Percentiles rank a stretch among this genome's conserved stretches.
Evolutionary conservation across 1,140 invertebrate genomes (phyloP).

Genomic region (Monochamus saltuarius): DNA sequence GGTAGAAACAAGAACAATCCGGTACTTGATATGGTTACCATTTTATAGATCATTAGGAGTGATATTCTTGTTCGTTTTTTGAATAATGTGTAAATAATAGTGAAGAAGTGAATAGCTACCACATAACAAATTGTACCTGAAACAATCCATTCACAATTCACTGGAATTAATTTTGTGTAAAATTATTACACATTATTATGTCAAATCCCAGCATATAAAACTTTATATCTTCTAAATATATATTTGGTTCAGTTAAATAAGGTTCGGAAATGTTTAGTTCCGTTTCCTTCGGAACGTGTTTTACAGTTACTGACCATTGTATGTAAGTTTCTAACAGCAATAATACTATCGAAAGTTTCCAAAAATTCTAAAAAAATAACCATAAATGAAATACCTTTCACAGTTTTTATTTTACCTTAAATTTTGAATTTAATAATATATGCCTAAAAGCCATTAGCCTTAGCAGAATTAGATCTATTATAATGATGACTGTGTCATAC

Average conservation of each 20-base stretch:
- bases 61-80: constrained; percentile 18
- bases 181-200: constrained; percentile 28
- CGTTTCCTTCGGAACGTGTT: constrained; percentile 32
- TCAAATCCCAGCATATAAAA: constrained; percentile 47
- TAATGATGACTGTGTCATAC: constrained; percentile 80
- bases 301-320: constrained; percentile 51
- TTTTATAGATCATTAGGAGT: constrained; percentile 46
- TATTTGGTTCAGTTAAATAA: constrained; percentile 44
- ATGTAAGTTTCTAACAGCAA: constrained; percentile 62
- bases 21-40: constrained; percentile 53
- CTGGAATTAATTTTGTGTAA: background rate
- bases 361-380: constrained; percentile 57
- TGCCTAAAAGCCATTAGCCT: constrained; percentile 80
- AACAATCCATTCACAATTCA: constrained; percentile 21
- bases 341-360: constrained; percentile 62
- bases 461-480: constrained; percentile 78
- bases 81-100: constrained; percentile 34
- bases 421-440: constrained; percentile 74
- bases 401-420: constrained; percentile 56
- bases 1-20: constrained; percentile 55
- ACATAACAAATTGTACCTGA: constrained; percentile 38
- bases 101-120: constrained; percentile 37
- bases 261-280: constrained; percentile 37
- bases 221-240: constrained; percentile 41
- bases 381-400: background rate